These are phyloP conservation scores for Venturia canescens DNA, from an alignment of 1,140 invertebrate species.

Conservation along the genomic window DNA sequence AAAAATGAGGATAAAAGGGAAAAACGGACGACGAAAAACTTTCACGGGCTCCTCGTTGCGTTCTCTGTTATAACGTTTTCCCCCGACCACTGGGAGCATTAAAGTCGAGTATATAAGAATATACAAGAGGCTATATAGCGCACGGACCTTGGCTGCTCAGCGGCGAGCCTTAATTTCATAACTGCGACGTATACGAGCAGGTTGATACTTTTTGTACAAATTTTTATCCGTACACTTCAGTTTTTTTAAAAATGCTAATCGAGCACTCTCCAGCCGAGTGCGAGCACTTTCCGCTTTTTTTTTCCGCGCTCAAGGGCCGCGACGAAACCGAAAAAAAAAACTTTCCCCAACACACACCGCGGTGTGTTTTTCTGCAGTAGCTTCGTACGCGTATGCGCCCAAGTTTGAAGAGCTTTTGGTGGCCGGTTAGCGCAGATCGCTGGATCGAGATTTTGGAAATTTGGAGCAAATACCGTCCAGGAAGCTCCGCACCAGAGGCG, in stretches of 20 bases:
- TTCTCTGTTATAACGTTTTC: no score
- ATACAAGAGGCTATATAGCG: not conserved
- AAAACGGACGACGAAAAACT: no score
- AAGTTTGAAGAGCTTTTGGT: no score
- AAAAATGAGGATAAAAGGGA: no score
- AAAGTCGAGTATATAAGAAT: no score
- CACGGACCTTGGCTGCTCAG: not conserved
- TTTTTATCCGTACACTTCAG: not conserved
- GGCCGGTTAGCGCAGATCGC: no score
- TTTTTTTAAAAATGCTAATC: not conserved
- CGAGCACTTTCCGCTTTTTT: slow-evolving; percentile 2
- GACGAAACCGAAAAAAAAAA: not conserved
- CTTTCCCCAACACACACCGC: not conserved
- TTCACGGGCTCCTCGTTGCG: no score
- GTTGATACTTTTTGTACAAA: slow-evolving; percentile 6
- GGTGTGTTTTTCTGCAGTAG: not conserved
- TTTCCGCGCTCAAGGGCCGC: not conserved
- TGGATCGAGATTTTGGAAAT: no score
- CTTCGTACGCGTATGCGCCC: no score
- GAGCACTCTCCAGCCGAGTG: slow-evolving; percentile 4
- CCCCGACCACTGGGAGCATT: no score
- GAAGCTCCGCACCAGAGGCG: no score
- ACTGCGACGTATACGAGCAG: not conserved
- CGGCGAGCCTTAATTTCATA: slow-evolving; percentile 7
- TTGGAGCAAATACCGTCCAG: no score